Evolutionary conservation across 2,888 invertebrate species (phyloP).

Genomic region (Caenorhabditis sp.): DNA sequence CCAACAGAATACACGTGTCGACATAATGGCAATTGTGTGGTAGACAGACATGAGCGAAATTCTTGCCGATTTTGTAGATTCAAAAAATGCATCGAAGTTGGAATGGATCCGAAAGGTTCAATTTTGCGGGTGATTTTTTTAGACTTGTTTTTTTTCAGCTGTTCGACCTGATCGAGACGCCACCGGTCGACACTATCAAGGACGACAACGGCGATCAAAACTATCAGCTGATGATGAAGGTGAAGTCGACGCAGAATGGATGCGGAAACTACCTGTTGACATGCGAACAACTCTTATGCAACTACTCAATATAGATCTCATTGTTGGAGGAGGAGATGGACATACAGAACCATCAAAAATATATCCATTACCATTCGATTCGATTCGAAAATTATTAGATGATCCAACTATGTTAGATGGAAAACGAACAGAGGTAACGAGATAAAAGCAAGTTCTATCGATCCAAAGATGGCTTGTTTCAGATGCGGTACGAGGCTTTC

Average conservation of each 20-base stretch:
- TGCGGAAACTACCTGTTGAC: constrained; percentile 67
- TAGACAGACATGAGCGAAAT: constrained; percentile 56
- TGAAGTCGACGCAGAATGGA: constrained; percentile 65
- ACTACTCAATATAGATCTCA: constrained; percentile 66
- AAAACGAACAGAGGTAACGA: constrained; percentile 66
- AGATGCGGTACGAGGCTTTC: constrained; percentile 69
- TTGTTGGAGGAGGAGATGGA: constrained; percentile 58
- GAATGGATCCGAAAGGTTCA: constrained; percentile 69
- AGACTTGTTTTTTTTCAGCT: constrained; percentile 28
- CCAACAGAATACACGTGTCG: constrained; percentile 67
- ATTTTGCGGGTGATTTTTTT: constrained; percentile 14
- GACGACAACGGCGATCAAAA: constrained; percentile 47
- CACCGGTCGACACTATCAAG: constrained; percentile 63
- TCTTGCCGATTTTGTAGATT: constrained; percentile 67
- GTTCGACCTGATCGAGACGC: constrained; percentile 70
- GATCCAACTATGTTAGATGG: constrained; percentile 67
- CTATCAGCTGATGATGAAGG: constrained; percentile 49
- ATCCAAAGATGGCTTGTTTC: constrained; percentile 10
- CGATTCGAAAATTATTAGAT: constrained; percentile 61
- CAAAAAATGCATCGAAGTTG: constrained; percentile 69
- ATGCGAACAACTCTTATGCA: constrained; percentile 69
- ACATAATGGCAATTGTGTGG: constrained; percentile 67
- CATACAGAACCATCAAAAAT: constrained; percentile 46
- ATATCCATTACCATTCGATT: constrained; percentile 62
- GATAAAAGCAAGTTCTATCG: neutral